Percentiles rank a stretch among this genome's conserved stretches.
These are phyloP conservation scores for Pherbina coryleti DNA, from an alignment of 2,888 invertebrate species.

Conservation along the genomic window DNA sequence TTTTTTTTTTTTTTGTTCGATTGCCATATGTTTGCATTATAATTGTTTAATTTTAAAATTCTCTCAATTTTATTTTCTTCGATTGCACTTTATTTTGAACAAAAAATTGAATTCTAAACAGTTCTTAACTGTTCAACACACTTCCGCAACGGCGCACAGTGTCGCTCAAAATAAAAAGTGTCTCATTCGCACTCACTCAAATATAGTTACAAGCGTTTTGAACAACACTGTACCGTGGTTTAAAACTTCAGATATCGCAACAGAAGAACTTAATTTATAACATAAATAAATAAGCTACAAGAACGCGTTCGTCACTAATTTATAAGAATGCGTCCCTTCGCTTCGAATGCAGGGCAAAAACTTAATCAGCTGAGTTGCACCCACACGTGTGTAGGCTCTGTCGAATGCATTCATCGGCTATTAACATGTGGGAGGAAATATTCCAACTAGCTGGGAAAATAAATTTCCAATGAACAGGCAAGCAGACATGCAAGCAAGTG, in stretches of 20 bases:
- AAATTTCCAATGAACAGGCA: slow-evolving; percentile 16
- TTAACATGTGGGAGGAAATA: neutral
- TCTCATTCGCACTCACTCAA: neutral
- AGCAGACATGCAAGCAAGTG: neutral
- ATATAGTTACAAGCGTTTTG: neutral
- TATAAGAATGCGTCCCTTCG: slow-evolving; percentile 29
- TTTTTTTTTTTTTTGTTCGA: too few relatives aligned
- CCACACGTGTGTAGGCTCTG: slow-evolving; percentile 32
- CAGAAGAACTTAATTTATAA: slow-evolving; percentile 12
- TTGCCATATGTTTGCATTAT: slow-evolving; percentile 10
- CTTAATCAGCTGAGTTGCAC: slow-evolving; percentile 43
- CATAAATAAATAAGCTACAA: neutral
- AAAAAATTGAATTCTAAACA: too few relatives aligned
- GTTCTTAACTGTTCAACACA: slow-evolving; percentile 34
- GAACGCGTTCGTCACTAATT: neutral
- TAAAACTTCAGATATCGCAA: slow-evolving; percentile 36
- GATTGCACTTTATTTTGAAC: too few relatives aligned
- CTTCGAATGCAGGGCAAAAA: slow-evolving; percentile 44
- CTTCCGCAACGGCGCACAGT: slow-evolving; percentile 49
- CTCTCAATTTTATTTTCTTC: too few relatives aligned
- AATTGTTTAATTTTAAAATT: too few relatives aligned
- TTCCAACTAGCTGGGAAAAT: neutral
- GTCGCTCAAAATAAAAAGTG: neutral
- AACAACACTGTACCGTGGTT: neutral
- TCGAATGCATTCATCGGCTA: neutral